Evolutionary conservation across 2,888 invertebrate species (phyloP).

Genomic region (Pycnomerus fuliginosus): DNA sequence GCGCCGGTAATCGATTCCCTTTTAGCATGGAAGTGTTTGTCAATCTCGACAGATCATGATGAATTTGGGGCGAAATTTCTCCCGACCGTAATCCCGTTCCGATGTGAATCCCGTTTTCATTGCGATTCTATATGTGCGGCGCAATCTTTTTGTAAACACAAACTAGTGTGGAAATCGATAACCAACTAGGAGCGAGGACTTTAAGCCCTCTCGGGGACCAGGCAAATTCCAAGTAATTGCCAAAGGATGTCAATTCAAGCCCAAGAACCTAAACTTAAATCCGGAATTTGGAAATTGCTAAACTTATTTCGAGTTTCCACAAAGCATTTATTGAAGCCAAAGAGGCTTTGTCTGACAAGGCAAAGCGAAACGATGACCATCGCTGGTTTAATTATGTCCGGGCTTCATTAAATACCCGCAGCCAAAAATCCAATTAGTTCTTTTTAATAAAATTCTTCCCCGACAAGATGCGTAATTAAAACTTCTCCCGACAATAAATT

Average conservation of each 20-base stretch:
- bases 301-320: no score
- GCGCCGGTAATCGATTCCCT: constrained; percentile 6
- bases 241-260: no score
- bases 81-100: constrained; percentile 7
- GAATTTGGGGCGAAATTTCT: constrained; percentile 7
- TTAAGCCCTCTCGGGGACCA: constrained; percentile 3
- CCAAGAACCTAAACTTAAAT: no score
- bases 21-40: constrained; percentile 6
- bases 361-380: no score
- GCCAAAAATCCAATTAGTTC: constrained; percentile 5
- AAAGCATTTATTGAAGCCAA: no score
- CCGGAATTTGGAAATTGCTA: no score
- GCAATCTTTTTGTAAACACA: constrained; percentile 9
- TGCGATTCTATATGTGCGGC: constrained; percentile 9
- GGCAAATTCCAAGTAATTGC: neutral
- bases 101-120: constrained; percentile 12
- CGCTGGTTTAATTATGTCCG: no score
- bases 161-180: constrained; percentile 6
- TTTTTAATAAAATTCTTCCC: constrained; percentile 2
- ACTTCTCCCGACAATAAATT: neutral
- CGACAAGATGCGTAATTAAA: constrained; percentile 2
- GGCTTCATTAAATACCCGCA: no score
- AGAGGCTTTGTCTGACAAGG: no score
- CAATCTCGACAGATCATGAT: constrained; percentile 10
- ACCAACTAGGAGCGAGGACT: constrained; percentile 8